Percentiles rank a stretch among this genome's conserved stretches.
Conservation (phyloP, 2,797 vertebrate species). For the Siniperca undulata region DNA sequence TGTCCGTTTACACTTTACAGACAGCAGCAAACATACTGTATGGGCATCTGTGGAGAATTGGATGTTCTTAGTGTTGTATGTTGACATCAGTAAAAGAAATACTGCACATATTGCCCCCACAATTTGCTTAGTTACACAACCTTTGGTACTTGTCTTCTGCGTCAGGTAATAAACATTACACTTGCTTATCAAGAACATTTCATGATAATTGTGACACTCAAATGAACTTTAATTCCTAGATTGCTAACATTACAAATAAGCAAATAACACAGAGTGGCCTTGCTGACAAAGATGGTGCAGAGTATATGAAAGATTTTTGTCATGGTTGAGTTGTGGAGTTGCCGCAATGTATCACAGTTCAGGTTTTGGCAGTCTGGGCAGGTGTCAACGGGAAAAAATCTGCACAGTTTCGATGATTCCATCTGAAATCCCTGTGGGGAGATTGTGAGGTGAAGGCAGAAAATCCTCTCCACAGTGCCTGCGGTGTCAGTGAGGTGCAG, state of each 20-base stretch:
- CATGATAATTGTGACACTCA: neutral
- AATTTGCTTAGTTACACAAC: neutral
- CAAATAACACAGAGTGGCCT: neutral
- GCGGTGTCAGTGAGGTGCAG: neutral
- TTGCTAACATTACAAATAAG: neutral
- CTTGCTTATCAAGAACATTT: neutral
- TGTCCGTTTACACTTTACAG: neutral
- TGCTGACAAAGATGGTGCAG: constrained; percentile 1
- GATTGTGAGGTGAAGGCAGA: neutral
- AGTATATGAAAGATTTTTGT: neutral
- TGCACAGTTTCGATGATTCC: neutral
- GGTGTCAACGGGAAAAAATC: neutral
- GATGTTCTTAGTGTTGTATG: too few relatives aligned
- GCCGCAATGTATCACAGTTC: neutral
- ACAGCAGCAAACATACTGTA: neutral
- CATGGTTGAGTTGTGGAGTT: neutral
- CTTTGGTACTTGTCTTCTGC: neutral
- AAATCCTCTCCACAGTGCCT: neutral
- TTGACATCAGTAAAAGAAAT: neutral
- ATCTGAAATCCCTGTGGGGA: neutral
- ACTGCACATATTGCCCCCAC: neutral
- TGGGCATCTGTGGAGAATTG: neutral
- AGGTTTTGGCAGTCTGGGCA: neutral
- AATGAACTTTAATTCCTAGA: neutral
- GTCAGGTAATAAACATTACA: constrained; percentile 7